These are phyloP conservation scores for Drosophila ananassae DNA, from an alignment of 1,140 invertebrate genomes.

Conservation along the genomic window DNA sequence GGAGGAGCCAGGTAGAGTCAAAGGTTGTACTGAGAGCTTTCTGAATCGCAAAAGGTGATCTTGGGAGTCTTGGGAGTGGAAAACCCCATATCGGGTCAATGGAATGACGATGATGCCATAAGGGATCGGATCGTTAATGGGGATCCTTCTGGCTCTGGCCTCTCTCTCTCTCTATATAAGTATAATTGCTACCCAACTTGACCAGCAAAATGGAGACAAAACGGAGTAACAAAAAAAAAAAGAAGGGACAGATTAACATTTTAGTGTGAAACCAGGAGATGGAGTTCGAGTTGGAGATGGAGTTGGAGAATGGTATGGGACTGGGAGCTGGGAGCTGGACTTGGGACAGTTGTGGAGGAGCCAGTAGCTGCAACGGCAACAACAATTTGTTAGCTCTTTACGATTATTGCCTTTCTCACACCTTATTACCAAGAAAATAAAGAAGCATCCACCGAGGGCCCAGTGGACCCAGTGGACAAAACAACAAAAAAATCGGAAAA, in stretches of 20 bases:
- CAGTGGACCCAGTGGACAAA: constrained; percentile 56
- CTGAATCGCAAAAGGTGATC: too few relatives aligned
- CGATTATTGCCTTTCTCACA: constrained; percentile 84
- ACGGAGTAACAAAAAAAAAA: constrained; percentile 17
- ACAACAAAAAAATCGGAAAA: constrained; percentile 36
- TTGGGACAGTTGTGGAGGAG: not conserved
- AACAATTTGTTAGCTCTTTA: constrained; percentile 83
- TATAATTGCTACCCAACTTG: constrained; percentile 49
- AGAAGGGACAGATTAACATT: constrained; percentile 74
- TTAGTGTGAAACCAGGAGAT: constrained; percentile 62
- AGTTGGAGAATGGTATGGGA: not conserved
- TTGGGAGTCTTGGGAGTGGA: too few relatives aligned
- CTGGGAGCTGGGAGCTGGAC: not conserved
- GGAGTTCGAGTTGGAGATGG: not conserved
- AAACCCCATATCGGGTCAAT: constrained; percentile 28
- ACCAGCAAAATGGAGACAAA: constrained; percentile 16
- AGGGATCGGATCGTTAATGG: too few relatives aligned
- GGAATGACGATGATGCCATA: constrained; percentile 46
- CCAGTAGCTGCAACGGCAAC: constrained; percentile 34
- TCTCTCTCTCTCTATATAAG: constrained; percentile 7
- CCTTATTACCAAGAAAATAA: constrained; percentile 83
- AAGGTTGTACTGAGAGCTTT: too few relatives aligned
- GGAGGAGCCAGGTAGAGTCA: too few relatives aligned
- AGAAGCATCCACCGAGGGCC: constrained; percentile 61
- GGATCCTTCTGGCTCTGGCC: too few relatives aligned